These are phyloP conservation scores for Pseudoips prasinana DNA, from an alignment of 2,888 invertebrate genomes.

Conservation along the genomic window DNA sequence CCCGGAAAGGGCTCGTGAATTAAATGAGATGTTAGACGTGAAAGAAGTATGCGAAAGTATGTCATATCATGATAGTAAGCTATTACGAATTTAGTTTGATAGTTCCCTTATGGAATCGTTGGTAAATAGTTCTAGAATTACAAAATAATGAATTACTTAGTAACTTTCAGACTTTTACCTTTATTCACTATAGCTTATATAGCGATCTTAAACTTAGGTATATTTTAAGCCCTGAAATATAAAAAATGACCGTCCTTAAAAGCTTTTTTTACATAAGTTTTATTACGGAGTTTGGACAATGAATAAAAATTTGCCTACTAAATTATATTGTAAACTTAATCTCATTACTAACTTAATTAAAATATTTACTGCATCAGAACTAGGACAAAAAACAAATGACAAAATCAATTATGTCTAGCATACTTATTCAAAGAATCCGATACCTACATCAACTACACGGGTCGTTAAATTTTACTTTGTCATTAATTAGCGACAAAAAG, in stretches of 20 bases:
- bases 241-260: no score
- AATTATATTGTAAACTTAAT: no score
- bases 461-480: conserved; percentile 20
- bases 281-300: no score
- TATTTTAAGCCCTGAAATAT: no score
- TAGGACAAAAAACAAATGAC: conserved; percentile 5
- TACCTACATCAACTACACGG: conserved; percentile 14
- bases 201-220: no score
- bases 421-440: conserved; percentile 15
- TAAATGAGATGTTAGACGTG: conserved; percentile 34
- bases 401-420: conserved; percentile 11
- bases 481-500: conserved; percentile 26
- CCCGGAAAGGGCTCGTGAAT: conserved; percentile 27
- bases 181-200: no score
- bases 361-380: no score
- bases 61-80: conserved; percentile 26
- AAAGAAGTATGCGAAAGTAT: conserved; percentile 12
- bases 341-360: no score
- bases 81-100: conserved; percentile 24
- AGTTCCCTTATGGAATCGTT: conserved; percentile 19
- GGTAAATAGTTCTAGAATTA: conserved; percentile 12
- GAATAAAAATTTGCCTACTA: no score
- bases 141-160: no score
- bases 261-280: no score
- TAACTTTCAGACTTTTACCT: no score